A percentile compares a stretch with the other conserved stretches of the same genome.
Conservation (phyloP, 2,797 vertebrate species). For the Delichon dasypus region DNA sequence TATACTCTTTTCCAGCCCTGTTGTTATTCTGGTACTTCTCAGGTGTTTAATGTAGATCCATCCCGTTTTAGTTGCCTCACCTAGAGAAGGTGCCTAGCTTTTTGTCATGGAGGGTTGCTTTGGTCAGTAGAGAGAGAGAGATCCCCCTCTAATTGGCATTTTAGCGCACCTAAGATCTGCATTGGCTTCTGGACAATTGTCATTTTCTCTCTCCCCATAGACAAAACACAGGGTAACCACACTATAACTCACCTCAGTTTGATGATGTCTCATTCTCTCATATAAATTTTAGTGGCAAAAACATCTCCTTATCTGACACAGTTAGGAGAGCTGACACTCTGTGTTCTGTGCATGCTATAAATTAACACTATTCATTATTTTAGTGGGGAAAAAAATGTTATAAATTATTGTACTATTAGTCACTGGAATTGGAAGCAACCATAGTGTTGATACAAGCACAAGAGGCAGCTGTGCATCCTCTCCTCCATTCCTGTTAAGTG, state of each 20-base stretch:
- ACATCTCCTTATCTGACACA: background rate
- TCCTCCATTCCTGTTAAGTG: background rate
- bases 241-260: background rate
- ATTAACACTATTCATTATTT: slow-evolving; percentile 13
- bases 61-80: background rate
- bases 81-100: background rate
- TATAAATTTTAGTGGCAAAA: background rate
- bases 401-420: background rate
- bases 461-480: slow-evolving; percentile 39
- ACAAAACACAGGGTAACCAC: background rate
- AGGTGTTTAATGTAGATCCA: background rate
- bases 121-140: background rate
- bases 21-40: background rate
- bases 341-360: background rate
- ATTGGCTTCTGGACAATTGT: background rate
- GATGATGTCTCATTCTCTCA: background rate
- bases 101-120: background rate
- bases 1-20: background rate
- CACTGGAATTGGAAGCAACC: background rate
- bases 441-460: background rate
- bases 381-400: background rate
- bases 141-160: background rate
- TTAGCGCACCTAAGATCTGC: background rate
- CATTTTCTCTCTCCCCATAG: background rate
- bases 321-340: background rate